Base-by-base conservation (phyloP, 2,888 invertebrate species). In the Neelides folsomi region DNA sequence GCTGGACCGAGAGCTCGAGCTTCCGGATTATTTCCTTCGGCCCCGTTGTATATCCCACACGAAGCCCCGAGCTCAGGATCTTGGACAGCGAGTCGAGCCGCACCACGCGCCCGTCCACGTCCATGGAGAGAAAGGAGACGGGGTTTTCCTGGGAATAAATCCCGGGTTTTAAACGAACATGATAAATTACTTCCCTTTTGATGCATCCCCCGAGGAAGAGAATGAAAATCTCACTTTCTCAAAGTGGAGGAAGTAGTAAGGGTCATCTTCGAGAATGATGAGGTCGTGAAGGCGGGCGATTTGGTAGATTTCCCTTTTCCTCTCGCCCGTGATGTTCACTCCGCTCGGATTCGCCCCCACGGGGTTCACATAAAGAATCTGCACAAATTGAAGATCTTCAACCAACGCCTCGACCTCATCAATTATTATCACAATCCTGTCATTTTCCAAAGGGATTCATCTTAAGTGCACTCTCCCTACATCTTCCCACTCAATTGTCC, bases 281-380 rank as follows among this genome's bases (percentile, higher is more conserved):
- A 87, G 77, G 70, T 86, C 79, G 68, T 82, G 84, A 67, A 78
- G 75, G 69, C 82, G 82, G 43, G 84, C 83, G 56, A 86, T 73
- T 60, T 77, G 73, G 67, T 87, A 86, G 41, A 87, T 79, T 69
- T 78, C 76, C 56, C 76, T 73, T 54, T 81, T 76, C 57, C 86
- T 74, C 13, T 79, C 76, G 42, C 77, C 71, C 0, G 82, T 74
- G 50, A 84, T 71, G 0, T 82, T 79, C 0, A 77, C 76, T 1
- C 86, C 86, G 0, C 81, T 80, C 1, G 86, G 86, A 67, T 87
- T 87, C 20, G 77, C 77, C 0, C 82, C 84, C 10, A 82, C 85
- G 0, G 86, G 83, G 57, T 83, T 83, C 8, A 81, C 67, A 70
- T 86, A 86, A 66, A 86, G 70, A 1, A 72, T 38, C 66, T 67